phyloP scores from a whole-genome alignment of 2,888 invertebrate species.

The Thereva unica region DNA sequence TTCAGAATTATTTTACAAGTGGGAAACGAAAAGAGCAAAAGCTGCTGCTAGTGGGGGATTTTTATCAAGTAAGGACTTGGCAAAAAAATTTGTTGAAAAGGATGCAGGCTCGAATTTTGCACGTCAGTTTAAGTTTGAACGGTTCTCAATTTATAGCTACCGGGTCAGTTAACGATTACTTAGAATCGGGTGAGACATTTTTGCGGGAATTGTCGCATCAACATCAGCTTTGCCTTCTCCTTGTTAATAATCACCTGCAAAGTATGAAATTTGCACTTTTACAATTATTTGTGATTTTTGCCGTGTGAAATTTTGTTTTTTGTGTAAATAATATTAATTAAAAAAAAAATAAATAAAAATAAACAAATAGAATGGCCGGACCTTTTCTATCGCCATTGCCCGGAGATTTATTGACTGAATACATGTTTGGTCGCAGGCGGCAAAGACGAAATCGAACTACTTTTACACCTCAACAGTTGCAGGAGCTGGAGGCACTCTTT shows the following conservation, averaged over 20 bases:
- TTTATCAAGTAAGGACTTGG: slow-evolving; percentile 30
- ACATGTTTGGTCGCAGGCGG: slow-evolving; percentile 87
- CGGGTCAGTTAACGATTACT: not conserved
- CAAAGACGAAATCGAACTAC: slow-evolving; percentile 91
- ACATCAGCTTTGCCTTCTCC: too few relatives aligned
- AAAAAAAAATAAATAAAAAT: slow-evolving; percentile 15
- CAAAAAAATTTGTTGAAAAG: slow-evolving; percentile 36
- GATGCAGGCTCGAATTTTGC: slow-evolving; percentile 23
- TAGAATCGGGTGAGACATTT: too few relatives aligned
- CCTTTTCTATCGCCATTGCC: slow-evolving; percentile 84
- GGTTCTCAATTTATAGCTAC: slow-evolving; percentile 36
- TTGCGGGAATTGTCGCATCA: too few relatives aligned
- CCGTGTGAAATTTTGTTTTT: too few relatives aligned
- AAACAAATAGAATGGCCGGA: slow-evolving; percentile 70
- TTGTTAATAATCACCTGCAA: too few relatives aligned
- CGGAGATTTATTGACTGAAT: slow-evolving; percentile 86
- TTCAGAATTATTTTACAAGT: slow-evolving; percentile 1
- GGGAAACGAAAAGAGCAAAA: slow-evolving; percentile 29
- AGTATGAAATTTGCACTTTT: too few relatives aligned
- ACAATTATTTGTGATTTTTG: too few relatives aligned
- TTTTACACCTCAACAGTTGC: slow-evolving; percentile 90
- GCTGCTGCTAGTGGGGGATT: slow-evolving; percentile 38
- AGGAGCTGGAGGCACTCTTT: slow-evolving; percentile 88
- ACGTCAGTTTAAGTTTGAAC: slow-evolving; percentile 39
- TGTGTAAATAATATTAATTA: too few relatives aligned